These are phyloP conservation scores for Pleuronectes platessa DNA, from an alignment of 2,113 vertebrate species.

Conservation along the genomic window DNA sequence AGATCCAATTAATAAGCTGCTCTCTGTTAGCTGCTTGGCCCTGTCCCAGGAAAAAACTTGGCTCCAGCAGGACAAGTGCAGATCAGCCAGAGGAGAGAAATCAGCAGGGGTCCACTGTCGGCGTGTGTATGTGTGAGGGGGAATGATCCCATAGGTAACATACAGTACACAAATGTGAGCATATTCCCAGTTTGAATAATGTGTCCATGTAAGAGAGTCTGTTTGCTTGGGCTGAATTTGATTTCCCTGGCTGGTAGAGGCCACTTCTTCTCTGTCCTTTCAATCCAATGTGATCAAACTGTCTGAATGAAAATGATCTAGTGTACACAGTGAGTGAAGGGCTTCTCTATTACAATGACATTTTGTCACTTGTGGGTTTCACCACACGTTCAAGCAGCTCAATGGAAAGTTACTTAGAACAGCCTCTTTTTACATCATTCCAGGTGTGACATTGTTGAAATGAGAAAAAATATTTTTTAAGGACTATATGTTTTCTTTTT, in stretches of 20 bases:
- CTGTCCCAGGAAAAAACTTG: conserved; percentile 40
- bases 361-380: no score
- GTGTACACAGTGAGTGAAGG: no score
- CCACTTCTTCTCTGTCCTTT: neutral
- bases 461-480: neutral
- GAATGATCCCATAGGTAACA: neutral
- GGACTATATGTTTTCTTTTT: conserved; percentile 10
- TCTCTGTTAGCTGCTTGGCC: conserved; percentile 58
- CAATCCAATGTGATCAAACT: neutral
- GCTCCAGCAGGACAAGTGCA: conserved; percentile 37
- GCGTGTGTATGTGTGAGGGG: conserved; percentile 15
- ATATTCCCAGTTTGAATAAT: neutral
- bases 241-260: neutral
- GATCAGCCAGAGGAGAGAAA: conserved; percentile 24
- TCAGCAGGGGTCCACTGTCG: conserved; percentile 6
- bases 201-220: neutral
- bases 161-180: neutral
- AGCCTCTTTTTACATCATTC: no score
- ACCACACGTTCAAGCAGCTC: neutral
- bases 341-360: no score
- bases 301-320: no score
- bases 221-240: neutral
- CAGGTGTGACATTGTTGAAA: neutral
- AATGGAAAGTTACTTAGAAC: neutral
- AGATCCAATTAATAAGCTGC: conserved; percentile 70